A percentile compares a stretch with the other conserved stretches of the same genome.
Conservation (phyloP, 2,888 invertebrate species). For the Phalangium opilio region DNA sequence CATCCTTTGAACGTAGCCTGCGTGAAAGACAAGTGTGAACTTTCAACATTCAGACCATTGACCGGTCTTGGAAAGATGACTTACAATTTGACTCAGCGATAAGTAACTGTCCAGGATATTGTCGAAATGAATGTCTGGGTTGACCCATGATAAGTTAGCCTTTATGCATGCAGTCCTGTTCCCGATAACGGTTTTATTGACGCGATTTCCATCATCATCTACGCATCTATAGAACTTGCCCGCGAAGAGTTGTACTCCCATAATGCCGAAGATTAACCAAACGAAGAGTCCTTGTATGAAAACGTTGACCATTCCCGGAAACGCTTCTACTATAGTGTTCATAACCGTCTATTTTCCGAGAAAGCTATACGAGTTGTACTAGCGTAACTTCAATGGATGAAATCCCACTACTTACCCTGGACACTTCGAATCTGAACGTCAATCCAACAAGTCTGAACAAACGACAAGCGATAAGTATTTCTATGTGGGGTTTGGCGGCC, state of each 20-base stretch:
- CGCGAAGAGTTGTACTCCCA: constrained; percentile 95
- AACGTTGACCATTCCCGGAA: constrained; percentile 98
- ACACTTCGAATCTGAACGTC: no score
- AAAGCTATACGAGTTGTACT: no score
- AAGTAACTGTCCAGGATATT: constrained; percentile 93
- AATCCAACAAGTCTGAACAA: no score
- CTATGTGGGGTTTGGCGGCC: no score
- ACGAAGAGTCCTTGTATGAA: constrained; percentile 96
- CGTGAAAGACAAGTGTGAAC: no score
- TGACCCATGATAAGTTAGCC: constrained; percentile 76
- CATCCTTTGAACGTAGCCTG: no score
- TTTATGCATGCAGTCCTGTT: constrained; percentile 67
- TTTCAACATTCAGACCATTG: no score
- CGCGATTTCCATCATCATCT: constrained; percentile 55
- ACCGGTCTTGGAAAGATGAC: no score
- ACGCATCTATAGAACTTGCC: constrained; percentile 92
- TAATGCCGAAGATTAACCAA: constrained; percentile 98
- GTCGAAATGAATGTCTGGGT: constrained; percentile 95
- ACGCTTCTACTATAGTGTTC: constrained; percentile 95
- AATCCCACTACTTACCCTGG: no score
- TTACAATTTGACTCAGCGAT: constrained; percentile 81
- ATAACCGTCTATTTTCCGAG: constrained; percentile 95
- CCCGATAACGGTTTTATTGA: constrained; percentile 73
- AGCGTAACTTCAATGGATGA: no score
- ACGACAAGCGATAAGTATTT: no score